A percentile compares a stretch with the other conserved stretches of the same genome.
phyloP scores from a whole-genome alignment of 2,113 vertebrate species.

The Rhinolophus ferrumequinum region DNA sequence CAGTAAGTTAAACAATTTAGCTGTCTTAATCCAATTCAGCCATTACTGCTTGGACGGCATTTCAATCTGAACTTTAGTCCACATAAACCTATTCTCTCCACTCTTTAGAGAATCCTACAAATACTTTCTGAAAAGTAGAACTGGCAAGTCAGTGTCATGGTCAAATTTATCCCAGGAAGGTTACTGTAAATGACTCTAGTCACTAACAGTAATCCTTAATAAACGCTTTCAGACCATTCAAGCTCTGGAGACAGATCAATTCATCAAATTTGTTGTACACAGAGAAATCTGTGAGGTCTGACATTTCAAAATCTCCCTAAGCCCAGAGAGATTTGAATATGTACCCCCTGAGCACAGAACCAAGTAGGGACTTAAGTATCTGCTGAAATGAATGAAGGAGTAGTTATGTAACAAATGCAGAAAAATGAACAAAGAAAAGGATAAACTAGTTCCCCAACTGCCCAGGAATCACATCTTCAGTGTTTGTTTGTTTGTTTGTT shows the following conservation, averaged over 20 bases:
- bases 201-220: not conserved
- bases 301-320: not conserved
- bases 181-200: not conserved
- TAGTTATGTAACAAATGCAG: not conserved
- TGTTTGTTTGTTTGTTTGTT: fast-evolving
- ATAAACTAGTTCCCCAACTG: not conserved
- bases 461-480: not conserved
- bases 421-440: not conserved
- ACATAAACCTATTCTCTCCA: not conserved
- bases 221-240: not conserved
- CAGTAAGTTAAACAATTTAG: not conserved
- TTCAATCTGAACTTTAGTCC: not conserved
- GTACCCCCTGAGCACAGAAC: not conserved
- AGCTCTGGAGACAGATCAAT: not conserved
- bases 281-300: not conserved
- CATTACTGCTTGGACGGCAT: not conserved
- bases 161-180: not conserved
- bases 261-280: not conserved
- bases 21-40: not conserved
- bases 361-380: not conserved
- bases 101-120: not conserved
- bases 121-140: not conserved
- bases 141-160: not conserved
- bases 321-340: not conserved
- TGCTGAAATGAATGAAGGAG: not conserved